Evolutionary conservation across 2,113 vertebrate species (phyloP).

Genomic region (Polypterus bichir): DNA sequence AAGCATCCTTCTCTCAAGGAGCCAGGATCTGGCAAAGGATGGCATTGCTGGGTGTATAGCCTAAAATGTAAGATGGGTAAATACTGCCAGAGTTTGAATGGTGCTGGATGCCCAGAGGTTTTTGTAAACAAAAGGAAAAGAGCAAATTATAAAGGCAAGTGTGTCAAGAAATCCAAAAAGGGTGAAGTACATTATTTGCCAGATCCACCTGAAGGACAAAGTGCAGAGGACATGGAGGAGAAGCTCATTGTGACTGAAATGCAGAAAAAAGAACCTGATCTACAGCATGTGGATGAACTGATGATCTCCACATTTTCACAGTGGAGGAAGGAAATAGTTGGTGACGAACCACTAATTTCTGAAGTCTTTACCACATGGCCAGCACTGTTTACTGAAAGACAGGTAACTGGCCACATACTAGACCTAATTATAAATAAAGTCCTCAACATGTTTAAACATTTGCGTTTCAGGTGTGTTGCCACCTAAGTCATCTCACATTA

Average conservation of each 20-base stretch:
- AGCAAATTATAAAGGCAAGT: slow-evolving; percentile 3
- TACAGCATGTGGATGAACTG: slow-evolving; percentile 13
- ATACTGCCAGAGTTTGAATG: slow-evolving; percentile 11
- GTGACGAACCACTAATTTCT: slow-evolving; percentile 6
- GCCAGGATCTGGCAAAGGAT: slow-evolving; percentile 14
- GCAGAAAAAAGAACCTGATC: slow-evolving; percentile 17
- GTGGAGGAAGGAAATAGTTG: slow-evolving; percentile 12
- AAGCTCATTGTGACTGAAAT: slow-evolving; percentile 13
- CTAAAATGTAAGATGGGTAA: slow-evolving; percentile 16
- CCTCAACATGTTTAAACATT: too few relatives aligned
- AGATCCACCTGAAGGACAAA: slow-evolving; percentile 16
- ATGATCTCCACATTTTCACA: slow-evolving; percentile 14
- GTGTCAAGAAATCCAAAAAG: neutral
- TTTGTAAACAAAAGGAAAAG: slow-evolving; percentile 13
- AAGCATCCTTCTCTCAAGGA: slow-evolving; percentile 16
- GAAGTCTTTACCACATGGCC: slow-evolving; percentile 12
- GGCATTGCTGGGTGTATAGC: slow-evolving; percentile 13
- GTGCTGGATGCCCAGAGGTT: slow-evolving; percentile 13
- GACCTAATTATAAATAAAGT: too few relatives aligned
- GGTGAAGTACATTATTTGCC: slow-evolving; percentile 12
- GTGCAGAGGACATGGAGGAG: slow-evolving; percentile 11
- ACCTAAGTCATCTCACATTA: too few relatives aligned
- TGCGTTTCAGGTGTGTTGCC: too few relatives aligned
- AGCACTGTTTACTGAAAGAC: slow-evolving; percentile 13
- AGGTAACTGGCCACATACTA: slow-evolving; percentile 1